Evolutionary conservation across 2,888 invertebrate species (phyloP).

Genomic region (Penaeus monodon): DNA sequence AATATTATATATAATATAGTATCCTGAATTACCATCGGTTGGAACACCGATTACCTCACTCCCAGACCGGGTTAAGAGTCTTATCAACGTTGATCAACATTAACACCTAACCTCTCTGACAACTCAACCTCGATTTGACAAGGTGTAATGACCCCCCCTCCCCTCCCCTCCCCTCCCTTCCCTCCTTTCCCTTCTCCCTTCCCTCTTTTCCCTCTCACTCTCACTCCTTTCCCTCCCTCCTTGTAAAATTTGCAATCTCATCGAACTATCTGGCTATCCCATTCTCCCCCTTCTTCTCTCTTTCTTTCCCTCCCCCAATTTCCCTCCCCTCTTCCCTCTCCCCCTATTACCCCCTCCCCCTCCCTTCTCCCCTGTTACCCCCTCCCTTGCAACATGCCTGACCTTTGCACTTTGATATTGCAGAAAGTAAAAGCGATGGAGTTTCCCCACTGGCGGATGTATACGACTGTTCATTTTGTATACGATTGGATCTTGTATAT

Average conservation of each 20-base stretch:
- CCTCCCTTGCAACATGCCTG: not conserved
- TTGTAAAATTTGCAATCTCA: no score
- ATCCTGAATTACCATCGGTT: conserved; percentile 17
- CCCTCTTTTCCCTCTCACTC: no score
- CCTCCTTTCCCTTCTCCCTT: no score
- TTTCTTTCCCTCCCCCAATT: no score
- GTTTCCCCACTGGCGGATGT: conserved; percentile 26
- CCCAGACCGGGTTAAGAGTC: not conserved
- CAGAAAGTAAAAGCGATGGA: conserved; percentile 44
- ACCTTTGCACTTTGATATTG: conserved; percentile 36
- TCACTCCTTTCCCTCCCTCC: no score
- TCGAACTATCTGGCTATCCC: no score
- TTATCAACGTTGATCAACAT: no score
- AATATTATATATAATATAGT: conserved; percentile 15
- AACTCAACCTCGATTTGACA: not conserved
- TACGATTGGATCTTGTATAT: conserved; percentile 54
- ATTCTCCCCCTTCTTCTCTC: no score
- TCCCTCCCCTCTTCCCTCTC: not conserved
- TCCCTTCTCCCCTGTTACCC: not conserved
- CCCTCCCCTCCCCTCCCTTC: no score
- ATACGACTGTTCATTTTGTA: conserved; percentile 55
- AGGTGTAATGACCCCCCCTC: no score
- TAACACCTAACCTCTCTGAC: not conserved
- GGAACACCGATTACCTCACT: conserved; percentile 13
- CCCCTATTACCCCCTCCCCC: not conserved